A percentile compares a stretch with the other conserved stretches of the same genome.
These are phyloP conservation scores for Dolichallabes microphthalmus DNA, from an alignment of 2,113 vertebrate species.

Conservation along the genomic window DNA sequence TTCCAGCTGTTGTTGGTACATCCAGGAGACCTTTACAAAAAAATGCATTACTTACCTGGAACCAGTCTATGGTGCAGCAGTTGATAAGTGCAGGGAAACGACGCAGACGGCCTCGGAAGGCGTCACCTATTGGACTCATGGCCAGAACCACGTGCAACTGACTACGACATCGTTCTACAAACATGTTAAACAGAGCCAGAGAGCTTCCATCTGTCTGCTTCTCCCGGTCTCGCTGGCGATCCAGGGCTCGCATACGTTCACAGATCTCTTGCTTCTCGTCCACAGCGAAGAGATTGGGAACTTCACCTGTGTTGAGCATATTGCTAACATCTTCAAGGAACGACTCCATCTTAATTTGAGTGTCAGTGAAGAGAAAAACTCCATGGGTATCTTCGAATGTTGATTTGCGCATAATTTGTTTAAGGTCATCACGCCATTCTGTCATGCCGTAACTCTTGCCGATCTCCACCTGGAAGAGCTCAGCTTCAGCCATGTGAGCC, in stretches of 20 bases:
- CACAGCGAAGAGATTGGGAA: constrained; percentile 84
- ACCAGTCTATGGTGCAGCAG: constrained; percentile 94
- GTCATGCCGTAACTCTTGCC: constrained; percentile 79
- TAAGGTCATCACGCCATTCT: constrained; percentile 88
- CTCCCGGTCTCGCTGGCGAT: constrained; percentile 78
- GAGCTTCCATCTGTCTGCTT: constrained; percentile 87
- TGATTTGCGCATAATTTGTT: constrained; percentile 79
- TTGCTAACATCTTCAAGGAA: constrained; percentile 91
- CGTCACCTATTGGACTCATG: constrained; percentile 90
- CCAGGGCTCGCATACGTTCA: constrained; percentile 83
- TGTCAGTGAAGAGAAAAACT: constrained; percentile 88
- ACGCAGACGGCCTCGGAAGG: constrained; percentile 81
- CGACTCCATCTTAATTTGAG: constrained; percentile 87
- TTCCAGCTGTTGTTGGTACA: no score
- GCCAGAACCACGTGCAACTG: constrained; percentile 88
- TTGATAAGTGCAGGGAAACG: constrained; percentile 90
- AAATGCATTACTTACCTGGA: constrained; percentile 75
- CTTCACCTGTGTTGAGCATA: constrained; percentile 87
- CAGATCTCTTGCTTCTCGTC: constrained; percentile 90
- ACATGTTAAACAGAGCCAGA: constrained; percentile 88
- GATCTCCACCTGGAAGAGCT: constrained; percentile 87
- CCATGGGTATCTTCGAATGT: constrained; percentile 79
- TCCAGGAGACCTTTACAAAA: background rate
- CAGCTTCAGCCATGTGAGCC: constrained; percentile 83
- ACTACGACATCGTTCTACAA: constrained; percentile 83